Evolutionary conservation across 2,888 invertebrate species (phyloP).

Genomic region (Eupithecia inturbata): DNA sequence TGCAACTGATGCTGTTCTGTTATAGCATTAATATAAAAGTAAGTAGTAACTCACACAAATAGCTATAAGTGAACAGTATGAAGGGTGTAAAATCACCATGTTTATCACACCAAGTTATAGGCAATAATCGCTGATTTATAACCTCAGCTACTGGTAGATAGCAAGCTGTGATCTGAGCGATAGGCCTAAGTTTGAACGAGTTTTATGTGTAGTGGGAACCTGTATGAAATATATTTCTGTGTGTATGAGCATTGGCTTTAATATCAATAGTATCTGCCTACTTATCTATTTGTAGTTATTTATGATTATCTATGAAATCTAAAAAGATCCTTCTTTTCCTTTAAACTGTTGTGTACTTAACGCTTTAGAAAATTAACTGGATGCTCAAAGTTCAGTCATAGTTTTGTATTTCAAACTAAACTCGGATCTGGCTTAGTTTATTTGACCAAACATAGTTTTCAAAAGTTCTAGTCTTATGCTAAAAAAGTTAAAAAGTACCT

Average conservation of each 20-base stretch:
- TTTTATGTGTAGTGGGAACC: slow-evolving; percentile 32
- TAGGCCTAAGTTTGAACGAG: slow-evolving; percentile 55
- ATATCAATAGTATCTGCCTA: background rate
- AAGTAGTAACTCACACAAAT: slow-evolving; percentile 23
- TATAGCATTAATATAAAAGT: slow-evolving; percentile 17
- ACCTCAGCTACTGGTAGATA: slow-evolving; percentile 60
- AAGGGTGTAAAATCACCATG: slow-evolving; percentile 65
- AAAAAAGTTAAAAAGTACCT: too few relatives aligned
- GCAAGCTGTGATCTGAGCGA: slow-evolving; percentile 55
- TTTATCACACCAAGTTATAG: slow-evolving; percentile 70
- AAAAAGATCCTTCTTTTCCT: background rate
- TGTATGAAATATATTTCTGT: too few relatives aligned
- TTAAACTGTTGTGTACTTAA: too few relatives aligned
- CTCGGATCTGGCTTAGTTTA: background rate
- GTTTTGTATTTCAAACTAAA: background rate
- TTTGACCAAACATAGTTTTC: background rate
- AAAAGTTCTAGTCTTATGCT: background rate
- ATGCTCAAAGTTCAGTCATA: background rate
- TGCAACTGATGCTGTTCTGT: background rate
- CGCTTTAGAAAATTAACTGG: too few relatives aligned
- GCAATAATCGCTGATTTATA: slow-evolving; percentile 73
- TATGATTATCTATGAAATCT: background rate
- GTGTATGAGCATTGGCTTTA: background rate
- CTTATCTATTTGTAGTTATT: background rate
- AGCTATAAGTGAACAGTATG: slow-evolving; percentile 34